Evolutionary conservation across 2,888 invertebrate species (phyloP), one percentile per base, ranked within the genome.

Genomic region (Pycnomerus fuliginosus): DNA sequence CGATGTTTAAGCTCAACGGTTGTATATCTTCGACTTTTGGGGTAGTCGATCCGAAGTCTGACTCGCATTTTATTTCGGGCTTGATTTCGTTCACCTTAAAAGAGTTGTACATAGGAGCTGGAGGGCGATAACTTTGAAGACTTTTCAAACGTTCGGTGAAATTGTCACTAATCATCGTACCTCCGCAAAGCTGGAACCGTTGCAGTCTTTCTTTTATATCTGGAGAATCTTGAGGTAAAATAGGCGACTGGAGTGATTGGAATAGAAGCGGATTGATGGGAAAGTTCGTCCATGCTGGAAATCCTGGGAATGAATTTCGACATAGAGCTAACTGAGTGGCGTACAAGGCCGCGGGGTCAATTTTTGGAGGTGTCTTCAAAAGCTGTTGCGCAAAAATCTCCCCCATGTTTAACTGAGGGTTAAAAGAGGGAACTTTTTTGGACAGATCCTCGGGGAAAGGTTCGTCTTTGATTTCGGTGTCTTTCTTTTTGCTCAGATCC

Each of bases 401-500:
- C 3, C 52, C 55, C 51, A 68, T 57, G 33, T 58, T 62, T 3
- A 51, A 31, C 5, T 14, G 14, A 5, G 8, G 5, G 1, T 34
- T 22, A 34, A 71, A 60, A 3, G 71, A 17, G 70, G 43, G 29
- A 2, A 65, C 33, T 46, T 78, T 76, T 38, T 70, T 71, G 1
- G 71, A 68, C 23, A 73, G 60, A 57, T 75, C 74, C 56, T 80
- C 75, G 1, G 78, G 75, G 1, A 29, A 1, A 30, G 55, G 53
- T 49, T 68, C 61, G 8, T 10, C 10, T 4, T 4, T 10, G 39
- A 31, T 35, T 44, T 65, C 53, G 13, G 55, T 59, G 4, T 46
- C 31, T 54, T 67, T 82, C 71, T 90, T 90, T 65, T 87, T 88
- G 66, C 90, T 90, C 50, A 92, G 78, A 73, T 92, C 91, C 47